phyloP scores from a whole-genome alignment of 2,888 invertebrate genomes.

The Nomada hirtipes region DNA sequence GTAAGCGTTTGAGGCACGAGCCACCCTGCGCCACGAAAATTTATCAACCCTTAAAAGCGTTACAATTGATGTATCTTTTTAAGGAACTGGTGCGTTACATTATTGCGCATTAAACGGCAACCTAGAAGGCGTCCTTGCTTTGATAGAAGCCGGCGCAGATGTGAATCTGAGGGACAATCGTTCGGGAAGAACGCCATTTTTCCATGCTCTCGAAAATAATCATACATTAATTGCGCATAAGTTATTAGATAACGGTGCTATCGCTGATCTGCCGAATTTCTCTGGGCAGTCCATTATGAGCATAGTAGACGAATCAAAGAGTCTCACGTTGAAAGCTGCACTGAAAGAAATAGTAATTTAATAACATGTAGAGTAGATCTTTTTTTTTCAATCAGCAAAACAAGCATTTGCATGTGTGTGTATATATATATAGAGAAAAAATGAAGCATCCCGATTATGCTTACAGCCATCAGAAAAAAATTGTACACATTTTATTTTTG shows the following conservation, averaged over 20 bases:
- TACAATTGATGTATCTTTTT: constrained; percentile 7
- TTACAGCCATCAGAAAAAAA: too few relatives aligned
- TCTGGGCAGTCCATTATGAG: constrained; percentile 76
- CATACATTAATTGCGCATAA: constrained; percentile 62
- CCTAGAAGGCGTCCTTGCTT: constrained; percentile 65
- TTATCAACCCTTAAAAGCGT: not conserved
- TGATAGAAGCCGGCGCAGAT: constrained; percentile 73
- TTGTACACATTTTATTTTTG: too few relatives aligned
- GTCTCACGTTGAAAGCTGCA: constrained; percentile 62
- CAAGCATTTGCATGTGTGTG: too few relatives aligned
- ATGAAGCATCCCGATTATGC: too few relatives aligned
- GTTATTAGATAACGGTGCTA: constrained; percentile 73
- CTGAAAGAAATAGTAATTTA: constrained; percentile 54
- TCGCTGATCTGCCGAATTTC: constrained; percentile 73
- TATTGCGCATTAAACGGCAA: constrained; percentile 76
- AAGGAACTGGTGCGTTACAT: constrained; percentile 80
- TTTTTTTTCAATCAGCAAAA: too few relatives aligned
- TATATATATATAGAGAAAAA: too few relatives aligned
- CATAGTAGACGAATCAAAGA: constrained; percentile 72
- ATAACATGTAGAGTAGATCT: not conserved
- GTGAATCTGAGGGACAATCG: constrained; percentile 76
- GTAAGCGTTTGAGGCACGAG: constrained; percentile 57
- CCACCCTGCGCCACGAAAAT: not conserved
- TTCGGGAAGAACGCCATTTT: constrained; percentile 80
- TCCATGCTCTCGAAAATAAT: constrained; percentile 78